A percentile compares a stretch with the other conserved stretches of the same genome.
Conservation (phyloP, 1,140 invertebrate genomes). For the Probaryconus sp. region DNA sequence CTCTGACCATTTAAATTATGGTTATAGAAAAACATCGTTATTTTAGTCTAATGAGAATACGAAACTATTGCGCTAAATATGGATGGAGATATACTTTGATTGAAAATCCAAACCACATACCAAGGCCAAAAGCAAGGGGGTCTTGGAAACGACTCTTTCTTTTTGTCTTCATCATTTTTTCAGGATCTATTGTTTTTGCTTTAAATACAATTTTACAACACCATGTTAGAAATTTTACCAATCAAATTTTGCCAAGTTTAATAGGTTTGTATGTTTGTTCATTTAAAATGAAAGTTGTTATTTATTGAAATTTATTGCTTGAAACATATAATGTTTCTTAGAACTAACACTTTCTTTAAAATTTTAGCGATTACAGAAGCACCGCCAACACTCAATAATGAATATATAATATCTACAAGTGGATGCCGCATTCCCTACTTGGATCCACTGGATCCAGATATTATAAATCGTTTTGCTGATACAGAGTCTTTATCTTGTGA, state of each 20-base stretch:
- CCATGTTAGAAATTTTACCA: no score
- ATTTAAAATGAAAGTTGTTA: no score
- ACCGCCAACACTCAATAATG: constrained; percentile 53
- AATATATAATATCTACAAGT: constrained; percentile 83
- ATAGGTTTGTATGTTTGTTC: no score
- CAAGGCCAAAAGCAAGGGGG: constrained; percentile 40
- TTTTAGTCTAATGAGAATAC: constrained; percentile 29
- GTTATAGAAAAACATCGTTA: no score
- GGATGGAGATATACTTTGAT: constrained; percentile 55
- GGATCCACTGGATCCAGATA: constrained; percentile 82
- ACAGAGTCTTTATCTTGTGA: constrained; percentile 74
- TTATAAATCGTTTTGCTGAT: constrained; percentile 76
- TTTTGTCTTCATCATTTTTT: constrained; percentile 57
- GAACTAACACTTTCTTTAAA: no score
- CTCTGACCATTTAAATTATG: no score
- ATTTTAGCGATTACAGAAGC: no score
- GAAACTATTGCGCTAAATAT: constrained; percentile 28
- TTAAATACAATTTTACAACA: no score
- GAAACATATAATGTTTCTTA: no score
- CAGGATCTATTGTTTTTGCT: constrained; percentile 2
- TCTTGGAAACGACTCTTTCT: constrained; percentile 69
- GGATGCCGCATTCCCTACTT: constrained; percentile 89
- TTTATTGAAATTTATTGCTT: no score
- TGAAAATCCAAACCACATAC: constrained; percentile 35
- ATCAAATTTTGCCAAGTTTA: no score